Evolutionary conservation across 1,140 invertebrate genomes (phyloP).

Genomic region (Cecropterus lyciades): DNA sequence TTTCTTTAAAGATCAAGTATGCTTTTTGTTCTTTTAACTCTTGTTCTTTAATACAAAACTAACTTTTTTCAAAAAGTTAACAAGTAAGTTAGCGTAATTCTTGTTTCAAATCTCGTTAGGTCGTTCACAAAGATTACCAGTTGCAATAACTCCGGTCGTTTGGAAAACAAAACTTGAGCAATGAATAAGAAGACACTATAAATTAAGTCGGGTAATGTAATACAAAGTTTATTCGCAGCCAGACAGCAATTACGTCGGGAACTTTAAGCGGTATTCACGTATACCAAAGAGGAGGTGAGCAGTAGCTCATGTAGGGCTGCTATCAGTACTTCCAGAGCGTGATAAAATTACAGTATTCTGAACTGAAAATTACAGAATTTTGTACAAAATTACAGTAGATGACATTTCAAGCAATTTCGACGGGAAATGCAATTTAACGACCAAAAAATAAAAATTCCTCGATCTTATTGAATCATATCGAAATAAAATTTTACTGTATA

Average conservation of each 20-base stretch:
- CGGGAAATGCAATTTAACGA: too few species aligned
- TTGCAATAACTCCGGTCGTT: conserved; percentile 58
- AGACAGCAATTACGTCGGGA: conserved; percentile 79
- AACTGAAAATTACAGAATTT: too few species aligned
- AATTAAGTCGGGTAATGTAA: conserved; percentile 80
- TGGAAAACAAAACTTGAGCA: conserved; percentile 64
- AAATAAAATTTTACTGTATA: too few species aligned
- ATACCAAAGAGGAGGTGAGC: conserved; percentile 59
- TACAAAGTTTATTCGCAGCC: conserved; percentile 80
- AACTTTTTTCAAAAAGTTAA: not conserved
- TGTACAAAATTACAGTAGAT: too few species aligned
- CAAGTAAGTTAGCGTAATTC: conserved; percentile 1
- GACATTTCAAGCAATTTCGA: too few species aligned
- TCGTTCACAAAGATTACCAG: conserved; percentile 41
- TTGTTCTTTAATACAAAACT: too few species aligned
- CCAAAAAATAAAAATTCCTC: too few species aligned
- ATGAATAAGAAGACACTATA: conserved; percentile 78
- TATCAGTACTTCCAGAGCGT: too few species aligned
- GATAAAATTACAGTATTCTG: too few species aligned
- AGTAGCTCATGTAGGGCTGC: conserved; percentile 27
- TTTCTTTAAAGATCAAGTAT: too few species aligned
- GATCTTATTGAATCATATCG: too few species aligned
- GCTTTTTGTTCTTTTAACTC: too few species aligned
- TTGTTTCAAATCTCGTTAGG: conserved; percentile 7
- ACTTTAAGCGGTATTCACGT: conserved; percentile 78